These are phyloP conservation scores for Corythoichthys intestinalis DNA, from an alignment of 2,113 vertebrate species.

Conservation along the genomic window DNA sequence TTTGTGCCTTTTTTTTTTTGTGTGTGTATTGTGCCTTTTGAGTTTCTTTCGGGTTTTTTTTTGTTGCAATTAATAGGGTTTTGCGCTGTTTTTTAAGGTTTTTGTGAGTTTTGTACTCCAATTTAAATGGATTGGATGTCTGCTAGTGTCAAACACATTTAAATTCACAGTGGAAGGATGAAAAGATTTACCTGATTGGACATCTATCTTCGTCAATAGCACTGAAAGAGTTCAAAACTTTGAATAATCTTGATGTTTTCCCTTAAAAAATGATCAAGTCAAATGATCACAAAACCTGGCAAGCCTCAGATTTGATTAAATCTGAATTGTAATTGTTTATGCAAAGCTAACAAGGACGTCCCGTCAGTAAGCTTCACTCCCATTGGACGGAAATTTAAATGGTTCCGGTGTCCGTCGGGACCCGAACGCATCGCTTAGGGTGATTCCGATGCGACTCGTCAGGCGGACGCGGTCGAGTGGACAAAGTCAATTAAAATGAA, in stretches of 20 bases:
- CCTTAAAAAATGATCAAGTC: neutral
- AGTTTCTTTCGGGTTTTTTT: no score
- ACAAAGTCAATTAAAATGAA: constrained; percentile 3
- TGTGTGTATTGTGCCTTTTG: no score
- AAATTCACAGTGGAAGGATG: no score
- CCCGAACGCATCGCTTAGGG: neutral
- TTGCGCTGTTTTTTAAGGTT: no score
- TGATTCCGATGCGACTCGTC: constrained; percentile 6
- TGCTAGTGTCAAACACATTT: no score
- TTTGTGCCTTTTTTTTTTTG: no score
- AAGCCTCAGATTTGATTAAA: neutral
- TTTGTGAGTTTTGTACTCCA: no score
- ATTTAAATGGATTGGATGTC: no score
- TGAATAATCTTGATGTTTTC: neutral
- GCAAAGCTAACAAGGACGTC: neutral
- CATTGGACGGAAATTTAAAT: neutral
- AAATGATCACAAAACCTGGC: neutral
- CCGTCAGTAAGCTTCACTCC: neutral
- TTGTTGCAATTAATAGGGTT: no score
- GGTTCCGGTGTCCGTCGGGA: constrained; percentile 6
- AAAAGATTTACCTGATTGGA: no score
- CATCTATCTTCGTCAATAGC: no score
- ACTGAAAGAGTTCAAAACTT: neutral
- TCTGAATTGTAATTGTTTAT: neutral
- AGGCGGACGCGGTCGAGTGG: constrained; percentile 16